phyloP scores from a whole-genome alignment of 2,797 vertebrate species.

The Falco berigora region DNA sequence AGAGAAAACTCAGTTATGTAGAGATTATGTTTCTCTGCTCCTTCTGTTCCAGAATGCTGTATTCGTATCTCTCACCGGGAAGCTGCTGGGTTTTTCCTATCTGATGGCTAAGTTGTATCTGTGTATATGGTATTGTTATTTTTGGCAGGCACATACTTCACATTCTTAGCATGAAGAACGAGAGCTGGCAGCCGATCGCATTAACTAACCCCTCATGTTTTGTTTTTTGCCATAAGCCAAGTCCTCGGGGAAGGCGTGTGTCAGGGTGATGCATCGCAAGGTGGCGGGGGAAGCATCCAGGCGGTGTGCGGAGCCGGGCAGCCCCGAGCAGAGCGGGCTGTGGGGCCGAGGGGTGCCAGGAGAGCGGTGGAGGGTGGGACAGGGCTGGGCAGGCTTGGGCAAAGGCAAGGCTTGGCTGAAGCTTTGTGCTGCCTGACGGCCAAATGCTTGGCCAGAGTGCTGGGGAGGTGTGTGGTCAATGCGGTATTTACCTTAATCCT shows the following conservation, averaged over 20 bases:
- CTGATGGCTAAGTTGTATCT: neutral
- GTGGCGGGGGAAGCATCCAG: neutral
- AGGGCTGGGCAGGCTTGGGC: neutral
- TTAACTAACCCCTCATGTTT: neutral
- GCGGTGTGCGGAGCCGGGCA: fast-evolving
- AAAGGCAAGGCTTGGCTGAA: neutral
- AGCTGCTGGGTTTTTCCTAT: neutral
- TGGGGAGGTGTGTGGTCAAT: neutral
- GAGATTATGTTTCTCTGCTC: neutral
- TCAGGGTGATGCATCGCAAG: neutral
- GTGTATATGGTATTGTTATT: neutral
- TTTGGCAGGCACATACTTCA: neutral
- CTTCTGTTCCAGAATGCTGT: neutral
- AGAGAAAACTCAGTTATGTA: conserved; percentile 24
- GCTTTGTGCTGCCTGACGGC: neutral
- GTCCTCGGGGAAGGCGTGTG: fast-evolving
- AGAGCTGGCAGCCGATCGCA: neutral
- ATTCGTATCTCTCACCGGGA: neutral
- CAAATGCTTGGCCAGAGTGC: neutral
- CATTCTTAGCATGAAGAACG: neutral
- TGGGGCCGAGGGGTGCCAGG: fast-evolving
- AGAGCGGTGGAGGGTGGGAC: too few relatives aligned
- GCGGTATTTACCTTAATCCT: neutral
- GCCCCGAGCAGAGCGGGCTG: neutral
- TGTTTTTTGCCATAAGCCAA: neutral